phyloP scores from a whole-genome alignment of 2,113 vertebrate species.

The Prunella himalayana region DNA sequence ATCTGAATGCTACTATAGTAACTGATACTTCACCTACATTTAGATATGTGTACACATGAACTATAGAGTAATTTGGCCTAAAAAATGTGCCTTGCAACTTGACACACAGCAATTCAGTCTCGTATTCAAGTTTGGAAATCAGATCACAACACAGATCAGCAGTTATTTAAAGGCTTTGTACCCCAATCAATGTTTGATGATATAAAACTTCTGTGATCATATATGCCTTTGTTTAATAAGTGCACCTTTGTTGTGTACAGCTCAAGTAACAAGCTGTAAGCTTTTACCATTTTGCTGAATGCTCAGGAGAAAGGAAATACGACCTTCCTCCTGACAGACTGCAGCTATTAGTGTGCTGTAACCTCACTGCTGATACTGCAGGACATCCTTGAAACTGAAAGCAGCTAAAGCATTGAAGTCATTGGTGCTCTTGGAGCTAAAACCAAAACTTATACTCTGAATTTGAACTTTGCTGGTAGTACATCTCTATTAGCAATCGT shows the following conservation, averaged over 20 bases:
- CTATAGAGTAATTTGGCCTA: background rate
- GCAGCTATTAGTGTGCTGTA: background rate
- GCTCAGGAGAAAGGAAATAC: background rate
- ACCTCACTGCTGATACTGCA: background rate
- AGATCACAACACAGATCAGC: background rate
- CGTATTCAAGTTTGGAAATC: background rate
- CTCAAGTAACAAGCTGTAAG: background rate
- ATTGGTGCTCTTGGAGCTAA: background rate
- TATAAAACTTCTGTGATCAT: background rate
- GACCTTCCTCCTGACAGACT: background rate
- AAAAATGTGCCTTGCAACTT: conserved; percentile 16
- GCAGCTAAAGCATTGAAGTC: background rate
- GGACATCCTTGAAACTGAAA: background rate
- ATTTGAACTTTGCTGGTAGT: background rate
- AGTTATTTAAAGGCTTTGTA: background rate
- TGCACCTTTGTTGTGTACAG: background rate
- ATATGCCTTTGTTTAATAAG: background rate
- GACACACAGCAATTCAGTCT: background rate
- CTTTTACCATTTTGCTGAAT: background rate
- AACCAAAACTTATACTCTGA: background rate
- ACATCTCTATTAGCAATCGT: background rate
- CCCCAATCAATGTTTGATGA: background rate
- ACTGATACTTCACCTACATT: background rate
- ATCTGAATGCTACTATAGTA: background rate
- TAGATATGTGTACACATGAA: background rate